phyloP scores from a whole-genome alignment of 2,113 vertebrate species.

The Anseranas semipalmata region DNA sequence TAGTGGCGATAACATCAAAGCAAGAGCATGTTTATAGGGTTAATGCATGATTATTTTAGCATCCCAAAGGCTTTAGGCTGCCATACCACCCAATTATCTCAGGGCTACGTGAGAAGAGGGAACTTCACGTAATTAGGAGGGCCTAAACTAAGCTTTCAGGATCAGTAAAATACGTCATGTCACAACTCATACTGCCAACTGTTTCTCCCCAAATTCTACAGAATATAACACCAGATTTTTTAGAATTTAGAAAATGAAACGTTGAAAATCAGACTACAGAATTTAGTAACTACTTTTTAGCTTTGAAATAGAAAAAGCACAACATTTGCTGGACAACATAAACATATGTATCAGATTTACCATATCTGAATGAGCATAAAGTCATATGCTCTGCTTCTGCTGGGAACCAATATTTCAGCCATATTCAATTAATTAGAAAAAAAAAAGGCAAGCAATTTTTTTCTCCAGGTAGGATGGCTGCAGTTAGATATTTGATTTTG shows the following conservation, averaged over 20 bases:
- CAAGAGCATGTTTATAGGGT: conserved; percentile 44
- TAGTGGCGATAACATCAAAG: conserved; percentile 56
- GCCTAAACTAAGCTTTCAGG: neutral
- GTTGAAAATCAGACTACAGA: neutral
- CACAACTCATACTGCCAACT: neutral
- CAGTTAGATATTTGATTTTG: neutral
- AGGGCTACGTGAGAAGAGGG: conserved; percentile 33
- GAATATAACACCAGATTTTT: neutral
- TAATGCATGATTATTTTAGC: conserved; percentile 55
- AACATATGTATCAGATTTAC: neutral
- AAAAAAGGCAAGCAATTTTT: neutral
- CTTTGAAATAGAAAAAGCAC: neutral
- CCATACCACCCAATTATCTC: conserved; percentile 42
- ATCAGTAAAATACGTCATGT: neutral
- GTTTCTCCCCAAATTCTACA: neutral
- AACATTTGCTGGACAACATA: neutral
- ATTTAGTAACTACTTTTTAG: neutral
- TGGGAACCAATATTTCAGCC: neutral
- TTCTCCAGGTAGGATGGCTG: neutral
- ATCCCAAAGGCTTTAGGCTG: conserved; percentile 56
- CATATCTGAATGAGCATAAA: neutral
- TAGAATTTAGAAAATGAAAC: neutral
- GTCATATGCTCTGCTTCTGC: neutral
- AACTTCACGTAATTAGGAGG: neutral
- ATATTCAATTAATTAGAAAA: neutral